phyloP scores from a whole-genome alignment of 2,113 vertebrate genomes.

The Microcebus murinus region DNA sequence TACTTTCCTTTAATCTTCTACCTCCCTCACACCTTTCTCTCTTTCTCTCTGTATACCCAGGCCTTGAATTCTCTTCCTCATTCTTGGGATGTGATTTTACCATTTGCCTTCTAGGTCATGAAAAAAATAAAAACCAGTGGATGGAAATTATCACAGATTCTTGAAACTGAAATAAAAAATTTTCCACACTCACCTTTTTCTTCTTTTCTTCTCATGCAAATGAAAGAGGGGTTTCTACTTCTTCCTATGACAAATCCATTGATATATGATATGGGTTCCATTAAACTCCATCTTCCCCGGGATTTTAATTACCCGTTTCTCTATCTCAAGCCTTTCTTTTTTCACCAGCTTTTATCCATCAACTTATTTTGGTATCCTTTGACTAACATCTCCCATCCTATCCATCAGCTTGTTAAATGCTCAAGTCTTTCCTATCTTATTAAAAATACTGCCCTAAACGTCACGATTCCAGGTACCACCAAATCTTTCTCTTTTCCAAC shows the following conservation, averaged over 20 bases:
- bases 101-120: background rate
- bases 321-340: background rate
- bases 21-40: background rate
- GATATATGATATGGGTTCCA: background rate
- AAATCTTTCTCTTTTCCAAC: background rate
- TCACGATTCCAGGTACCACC: too few species aligned
- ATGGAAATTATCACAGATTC: background rate
- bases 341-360: background rate
- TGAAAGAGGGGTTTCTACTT: background rate
- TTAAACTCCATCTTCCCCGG: background rate
- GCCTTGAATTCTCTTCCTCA: background rate
- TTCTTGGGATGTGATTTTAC: background rate
- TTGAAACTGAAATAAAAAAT: background rate
- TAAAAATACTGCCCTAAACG: background rate
- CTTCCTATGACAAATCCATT: background rate
- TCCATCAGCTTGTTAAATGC: background rate
- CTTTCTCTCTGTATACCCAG: background rate
- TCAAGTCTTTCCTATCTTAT: background rate
- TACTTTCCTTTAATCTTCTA: background rate
- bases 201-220: background rate
- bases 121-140: background rate
- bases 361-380: background rate
- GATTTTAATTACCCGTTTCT: background rate
- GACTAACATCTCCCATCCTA: background rate
- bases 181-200: background rate